A percentile compares a stretch with the other conserved stretches of the same genome.
These are phyloP conservation scores for Arrhamphus sclerolepis DNA, from an alignment of 2,797 vertebrate species.

Conservation along the genomic window DNA sequence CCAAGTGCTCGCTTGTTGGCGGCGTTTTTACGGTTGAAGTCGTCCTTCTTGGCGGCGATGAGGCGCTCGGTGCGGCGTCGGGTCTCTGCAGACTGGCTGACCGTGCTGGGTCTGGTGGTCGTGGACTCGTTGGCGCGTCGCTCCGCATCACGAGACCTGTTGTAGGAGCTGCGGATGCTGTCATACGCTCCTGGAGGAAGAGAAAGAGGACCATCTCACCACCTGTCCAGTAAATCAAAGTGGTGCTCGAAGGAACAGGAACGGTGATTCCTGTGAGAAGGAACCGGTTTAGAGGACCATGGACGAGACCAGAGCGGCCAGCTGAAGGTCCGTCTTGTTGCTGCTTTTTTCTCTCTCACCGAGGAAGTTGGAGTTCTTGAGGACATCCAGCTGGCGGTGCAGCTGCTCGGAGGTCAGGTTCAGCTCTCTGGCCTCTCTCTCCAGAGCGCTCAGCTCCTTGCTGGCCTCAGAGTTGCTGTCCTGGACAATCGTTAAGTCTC, in stretches of 20 bases:
- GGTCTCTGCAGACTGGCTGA: slow-evolving; percentile 85
- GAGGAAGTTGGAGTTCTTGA: slow-evolving; percentile 95
- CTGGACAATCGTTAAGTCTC: slow-evolving; percentile 87
- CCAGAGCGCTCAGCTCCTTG: slow-evolving; percentile 85
- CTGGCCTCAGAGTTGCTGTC: slow-evolving; percentile 92
- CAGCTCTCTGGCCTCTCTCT: slow-evolving; percentile 87
- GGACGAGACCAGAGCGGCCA: too few relatives aligned
- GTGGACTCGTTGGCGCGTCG: slow-evolving; percentile 83
- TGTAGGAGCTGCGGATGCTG: slow-evolving; percentile 88
- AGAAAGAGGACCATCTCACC: background rate
- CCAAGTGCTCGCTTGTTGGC: slow-evolving; percentile 86
- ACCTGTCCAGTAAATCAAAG: background rate
- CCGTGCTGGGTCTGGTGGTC: slow-evolving; percentile 79
- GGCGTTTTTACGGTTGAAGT: slow-evolving; percentile 88
- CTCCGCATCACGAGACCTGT: slow-evolving; percentile 86
- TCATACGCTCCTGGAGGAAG: slow-evolving; percentile 88
- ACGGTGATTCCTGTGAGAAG: too few relatives aligned
- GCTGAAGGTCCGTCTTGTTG: too few relatives aligned
- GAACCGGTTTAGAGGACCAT: too few relatives aligned
- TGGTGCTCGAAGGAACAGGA: background rate
- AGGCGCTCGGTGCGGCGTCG: slow-evolving; percentile 85
- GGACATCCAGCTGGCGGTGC: slow-evolving; percentile 84
- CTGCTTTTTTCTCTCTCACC: too few relatives aligned
- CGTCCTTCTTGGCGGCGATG: slow-evolving; percentile 81
- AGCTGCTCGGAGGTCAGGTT: slow-evolving; percentile 89